A percentile compares a stretch with the other conserved stretches of the same genome.
These are phyloP conservation scores for Mormyrus proboscirostris DNA, from an alignment of 2,797 vertebrate genomes.

Conservation along the genomic window DNA sequence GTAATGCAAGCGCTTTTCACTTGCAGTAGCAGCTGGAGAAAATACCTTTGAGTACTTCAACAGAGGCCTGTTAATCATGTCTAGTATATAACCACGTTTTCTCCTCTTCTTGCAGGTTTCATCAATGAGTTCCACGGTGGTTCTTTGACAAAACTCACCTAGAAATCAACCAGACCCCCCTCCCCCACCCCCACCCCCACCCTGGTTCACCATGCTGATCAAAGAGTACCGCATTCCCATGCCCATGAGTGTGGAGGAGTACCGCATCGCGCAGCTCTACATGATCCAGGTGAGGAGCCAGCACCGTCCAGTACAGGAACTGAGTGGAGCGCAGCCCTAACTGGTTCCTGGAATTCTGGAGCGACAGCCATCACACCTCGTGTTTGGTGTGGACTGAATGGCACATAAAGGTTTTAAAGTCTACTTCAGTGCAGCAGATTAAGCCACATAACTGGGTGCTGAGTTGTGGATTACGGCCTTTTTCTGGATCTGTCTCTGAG, in stretches of 20 bases:
- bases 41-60: neutral
- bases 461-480: neutral
- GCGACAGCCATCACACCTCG: neutral
- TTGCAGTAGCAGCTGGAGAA: neutral
- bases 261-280: slow-evolving; percentile 97
- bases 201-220: slow-evolving; percentile 80
- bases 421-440: neutral
- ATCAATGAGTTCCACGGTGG: slow-evolving; percentile 60
- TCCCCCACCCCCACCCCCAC: slow-evolving; percentile 26
- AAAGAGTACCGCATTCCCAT: slow-evolving; percentile 96
- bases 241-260: slow-evolving; percentile 96
- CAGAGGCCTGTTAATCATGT: neutral
- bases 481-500: neutral
- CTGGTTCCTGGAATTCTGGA: neutral
- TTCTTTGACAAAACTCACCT: slow-evolving; percentile 60
- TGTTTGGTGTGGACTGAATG: neutral
- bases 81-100: neutral
- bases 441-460: neutral
- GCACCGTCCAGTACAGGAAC: neutral
- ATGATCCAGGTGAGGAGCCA: slow-evolving; percentile 87
- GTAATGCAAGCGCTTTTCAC: neutral
- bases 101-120: slow-evolving; percentile 58
- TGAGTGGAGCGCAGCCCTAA: neutral
- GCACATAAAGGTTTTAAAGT: neutral
- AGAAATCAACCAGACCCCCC: slow-evolving; percentile 40